Evolutionary conservation across 2,797 vertebrate species (phyloP).

Genomic region (Cuniculus paca): DNA sequence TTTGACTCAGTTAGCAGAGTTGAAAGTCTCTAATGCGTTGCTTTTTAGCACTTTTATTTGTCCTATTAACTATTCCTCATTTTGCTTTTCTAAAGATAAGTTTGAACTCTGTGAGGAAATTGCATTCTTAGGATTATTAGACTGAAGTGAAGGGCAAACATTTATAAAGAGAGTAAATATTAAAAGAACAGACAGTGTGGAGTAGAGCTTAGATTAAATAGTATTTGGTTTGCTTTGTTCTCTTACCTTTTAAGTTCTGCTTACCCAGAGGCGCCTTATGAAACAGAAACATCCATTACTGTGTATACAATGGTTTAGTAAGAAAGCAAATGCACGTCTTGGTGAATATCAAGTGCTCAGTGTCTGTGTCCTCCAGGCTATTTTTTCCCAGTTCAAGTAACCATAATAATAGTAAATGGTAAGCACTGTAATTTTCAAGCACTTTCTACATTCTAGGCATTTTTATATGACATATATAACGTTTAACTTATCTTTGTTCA

Average conservation of each 20-base stretch:
- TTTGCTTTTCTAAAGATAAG: constrained; percentile 72
- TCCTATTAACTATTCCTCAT: constrained; percentile 41
- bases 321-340: constrained; percentile 41
- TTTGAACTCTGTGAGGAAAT: constrained; percentile 60
- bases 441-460: not conserved
- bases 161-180: constrained; percentile 79
- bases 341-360: not conserved
- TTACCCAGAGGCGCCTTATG: constrained; percentile 49
- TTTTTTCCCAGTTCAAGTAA: constrained; percentile 12
- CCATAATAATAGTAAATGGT: not conserved
- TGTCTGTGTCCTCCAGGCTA: not conserved
- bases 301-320: not conserved
- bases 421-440: not conserved
- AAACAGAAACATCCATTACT: constrained; percentile 61
- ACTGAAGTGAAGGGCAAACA: constrained; percentile 68
- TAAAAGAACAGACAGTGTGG: constrained; percentile 63
- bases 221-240: constrained; percentile 76
- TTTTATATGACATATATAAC: not conserved
- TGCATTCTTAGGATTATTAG: constrained; percentile 76
- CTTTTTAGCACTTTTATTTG: constrained; percentile 52
- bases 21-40: not conserved
- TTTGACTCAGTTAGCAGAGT: not conserved
- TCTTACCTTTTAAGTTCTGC: constrained; percentile 71
- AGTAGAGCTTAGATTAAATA: constrained; percentile 63
- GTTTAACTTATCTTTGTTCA: not conserved